These are phyloP conservation scores for Drosophila fulvimacula DNA, from an alignment of 2,888 invertebrate species.

Conservation along the genomic window DNA sequence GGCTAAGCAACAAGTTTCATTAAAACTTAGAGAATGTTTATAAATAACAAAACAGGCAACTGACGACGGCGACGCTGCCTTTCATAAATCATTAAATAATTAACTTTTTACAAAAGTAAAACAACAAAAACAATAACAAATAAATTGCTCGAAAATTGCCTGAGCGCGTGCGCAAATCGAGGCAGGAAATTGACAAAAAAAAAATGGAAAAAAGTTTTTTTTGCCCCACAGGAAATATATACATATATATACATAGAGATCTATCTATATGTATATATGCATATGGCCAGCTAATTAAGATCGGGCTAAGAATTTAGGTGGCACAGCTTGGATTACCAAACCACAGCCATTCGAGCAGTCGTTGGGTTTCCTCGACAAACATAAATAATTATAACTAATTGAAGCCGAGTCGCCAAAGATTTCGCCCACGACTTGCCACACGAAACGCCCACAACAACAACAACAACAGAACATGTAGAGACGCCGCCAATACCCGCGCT, in stretches of 20 bases:
- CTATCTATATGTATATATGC: not conserved
- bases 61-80: conserved; percentile 30
- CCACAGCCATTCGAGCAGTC: conserved; percentile 37
- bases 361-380: conserved; percentile 36
- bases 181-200: conserved; percentile 61
- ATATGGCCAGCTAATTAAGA: conserved; percentile 36
- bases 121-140: conserved; percentile 29
- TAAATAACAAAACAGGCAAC: conserved; percentile 56
- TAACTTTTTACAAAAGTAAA: conserved; percentile 57
- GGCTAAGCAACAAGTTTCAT: conserved; percentile 72
- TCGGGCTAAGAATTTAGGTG: conserved; percentile 10
- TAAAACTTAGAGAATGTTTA: conserved; percentile 72
- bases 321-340: conserved; percentile 8
- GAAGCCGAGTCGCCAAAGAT: conserved; percentile 46
- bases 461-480: conserved; percentile 7
- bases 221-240: conserved; percentile 60
- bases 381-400: conserved; percentile 74
- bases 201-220: conserved; percentile 12
- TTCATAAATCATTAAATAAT: conserved; percentile 80
- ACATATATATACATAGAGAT: not conserved
- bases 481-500: conserved; percentile 28
- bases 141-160: conserved; percentile 30
- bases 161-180: conserved; percentile 57
- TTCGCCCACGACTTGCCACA: conserved; percentile 42
- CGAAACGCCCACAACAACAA: conserved; percentile 38